A percentile compares a stretch with the other conserved stretches of the same genome.
Evolutionary conservation across 1,140 invertebrate genomes (phyloP).

Genomic region (Drosophila bocqueti): DNA sequence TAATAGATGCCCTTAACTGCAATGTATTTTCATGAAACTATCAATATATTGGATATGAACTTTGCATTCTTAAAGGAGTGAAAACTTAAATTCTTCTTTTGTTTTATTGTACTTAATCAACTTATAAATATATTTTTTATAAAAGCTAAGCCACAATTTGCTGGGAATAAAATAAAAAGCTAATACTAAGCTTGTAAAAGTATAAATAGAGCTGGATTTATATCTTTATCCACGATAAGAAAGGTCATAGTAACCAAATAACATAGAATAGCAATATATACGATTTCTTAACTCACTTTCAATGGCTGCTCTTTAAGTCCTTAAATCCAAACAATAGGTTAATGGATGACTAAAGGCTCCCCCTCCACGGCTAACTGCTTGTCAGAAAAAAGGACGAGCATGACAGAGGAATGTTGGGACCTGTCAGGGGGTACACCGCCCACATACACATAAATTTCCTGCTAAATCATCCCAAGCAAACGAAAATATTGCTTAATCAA

Average conservation of each 20-base stretch:
- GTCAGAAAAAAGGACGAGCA: slow-evolving; percentile 15
- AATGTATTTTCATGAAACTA: neutral
- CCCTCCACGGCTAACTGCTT: neutral
- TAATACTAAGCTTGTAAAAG: too few species aligned
- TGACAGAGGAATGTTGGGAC: slow-evolving; percentile 53
- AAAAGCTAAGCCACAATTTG: too few species aligned
- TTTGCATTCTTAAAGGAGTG: neutral
- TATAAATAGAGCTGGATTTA: neutral
- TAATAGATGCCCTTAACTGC: neutral
- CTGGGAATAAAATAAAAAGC: too few species aligned
- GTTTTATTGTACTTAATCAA: too few species aligned
- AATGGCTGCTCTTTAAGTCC: slow-evolving; percentile 14
- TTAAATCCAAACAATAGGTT: slow-evolving; percentile 35
- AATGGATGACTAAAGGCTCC: slow-evolving; percentile 15
- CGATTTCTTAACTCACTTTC: neutral
- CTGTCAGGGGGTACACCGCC: slow-evolving; percentile 36
- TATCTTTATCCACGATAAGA: neutral
- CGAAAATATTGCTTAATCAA: slow-evolving; percentile 75
- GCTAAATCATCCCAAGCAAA: slow-evolving; percentile 73
- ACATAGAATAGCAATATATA: neutral
- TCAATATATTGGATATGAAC: too few species aligned
- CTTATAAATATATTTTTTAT: too few species aligned
- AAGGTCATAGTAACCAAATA: neutral
- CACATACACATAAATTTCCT: slow-evolving; percentile 67
- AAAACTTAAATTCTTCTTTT: too few species aligned